Conservation (phyloP, 1,140 invertebrate species). For the Drosophila pseudoananassae region DNA sequence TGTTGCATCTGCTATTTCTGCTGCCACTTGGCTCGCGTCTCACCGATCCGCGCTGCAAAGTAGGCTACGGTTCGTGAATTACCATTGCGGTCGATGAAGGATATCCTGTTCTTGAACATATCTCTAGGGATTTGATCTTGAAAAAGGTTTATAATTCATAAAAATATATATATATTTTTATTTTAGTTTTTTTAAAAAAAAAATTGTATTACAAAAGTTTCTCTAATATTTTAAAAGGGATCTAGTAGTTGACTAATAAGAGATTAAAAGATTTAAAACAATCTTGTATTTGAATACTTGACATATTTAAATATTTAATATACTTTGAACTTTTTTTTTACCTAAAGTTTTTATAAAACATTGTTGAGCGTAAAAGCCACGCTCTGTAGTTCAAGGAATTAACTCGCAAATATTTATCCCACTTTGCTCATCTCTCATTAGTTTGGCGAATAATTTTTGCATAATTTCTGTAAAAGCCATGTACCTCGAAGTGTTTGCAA, state of each 20-base stretch:
- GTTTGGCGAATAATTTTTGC: constrained; percentile 16
- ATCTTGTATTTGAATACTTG: no score
- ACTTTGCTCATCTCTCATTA: constrained; percentile 21
- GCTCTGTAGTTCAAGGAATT: background rate
- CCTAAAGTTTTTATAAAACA: background rate
- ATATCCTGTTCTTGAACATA: background rate
- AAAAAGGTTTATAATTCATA: background rate
- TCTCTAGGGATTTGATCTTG: background rate
- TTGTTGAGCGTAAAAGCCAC: background rate
- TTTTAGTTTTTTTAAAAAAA: background rate
- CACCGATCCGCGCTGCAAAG: constrained; percentile 21
- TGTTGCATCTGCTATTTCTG: constrained; percentile 4
- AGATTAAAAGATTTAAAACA: no score
- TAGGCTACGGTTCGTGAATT: background rate
- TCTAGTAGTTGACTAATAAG: no score
- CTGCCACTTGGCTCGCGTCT: constrained; percentile 9
- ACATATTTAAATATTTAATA: background rate
- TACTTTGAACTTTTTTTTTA: background rate
- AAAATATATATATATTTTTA: background rate
- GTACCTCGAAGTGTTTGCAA: constrained; percentile 26
- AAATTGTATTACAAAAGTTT: no score
- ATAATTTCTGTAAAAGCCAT: constrained; percentile 27
- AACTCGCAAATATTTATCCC: constrained; percentile 3
- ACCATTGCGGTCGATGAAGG: background rate
- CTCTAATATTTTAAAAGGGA: no score